Percentiles rank a stretch among this genome's conserved stretches.
Conservation (phyloP, 1,140 invertebrate species). For the Drosophila ambigua region DNA sequence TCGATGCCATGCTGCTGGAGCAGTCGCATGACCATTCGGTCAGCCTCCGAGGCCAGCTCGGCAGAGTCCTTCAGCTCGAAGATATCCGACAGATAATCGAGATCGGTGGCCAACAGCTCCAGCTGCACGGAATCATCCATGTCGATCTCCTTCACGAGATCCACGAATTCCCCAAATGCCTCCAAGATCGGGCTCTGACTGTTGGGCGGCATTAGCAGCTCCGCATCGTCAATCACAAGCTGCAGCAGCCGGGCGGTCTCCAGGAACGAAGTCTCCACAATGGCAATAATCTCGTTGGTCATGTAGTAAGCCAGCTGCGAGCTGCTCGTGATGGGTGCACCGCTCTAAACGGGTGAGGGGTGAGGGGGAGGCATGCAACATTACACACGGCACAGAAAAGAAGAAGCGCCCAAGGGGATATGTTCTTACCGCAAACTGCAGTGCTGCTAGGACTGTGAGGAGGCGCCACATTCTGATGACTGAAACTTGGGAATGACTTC, state of each 20-base stretch:
- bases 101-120: not conserved
- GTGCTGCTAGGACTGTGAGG: slow-evolving; percentile 19
- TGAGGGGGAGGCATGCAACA: not conserved
- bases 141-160: not conserved
- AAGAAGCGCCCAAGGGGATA: too few relatives aligned
- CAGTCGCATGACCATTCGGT: slow-evolving; percentile 17
- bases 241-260: slow-evolving; percentile 35
- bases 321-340: slow-evolving; percentile 23
- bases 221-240: slow-evolving; percentile 35
- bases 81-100: slow-evolving; percentile 18
- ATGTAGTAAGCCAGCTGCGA: slow-evolving; percentile 30
- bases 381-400: not conserved
- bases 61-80: slow-evolving; percentile 7
- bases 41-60: slow-evolving; percentile 11
- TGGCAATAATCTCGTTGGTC: slow-evolving; percentile 15
- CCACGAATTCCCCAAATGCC: slow-evolving; percentile 15
- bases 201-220: slow-evolving; percentile 10
- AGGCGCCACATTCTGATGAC: slow-evolving; percentile 31
- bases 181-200: slow-evolving; percentile 14
- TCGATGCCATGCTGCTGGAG: slow-evolving; percentile 34
- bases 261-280: slow-evolving; percentile 2
- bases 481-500: not conserved
- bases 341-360: not conserved
- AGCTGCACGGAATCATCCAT: slow-evolving; percentile 24
- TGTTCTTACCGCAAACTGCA: slow-evolving; percentile 44